Base-by-base conservation (phyloP, 2,797 vertebrate species). In the Catamblyrhynchus diadema region DNA sequence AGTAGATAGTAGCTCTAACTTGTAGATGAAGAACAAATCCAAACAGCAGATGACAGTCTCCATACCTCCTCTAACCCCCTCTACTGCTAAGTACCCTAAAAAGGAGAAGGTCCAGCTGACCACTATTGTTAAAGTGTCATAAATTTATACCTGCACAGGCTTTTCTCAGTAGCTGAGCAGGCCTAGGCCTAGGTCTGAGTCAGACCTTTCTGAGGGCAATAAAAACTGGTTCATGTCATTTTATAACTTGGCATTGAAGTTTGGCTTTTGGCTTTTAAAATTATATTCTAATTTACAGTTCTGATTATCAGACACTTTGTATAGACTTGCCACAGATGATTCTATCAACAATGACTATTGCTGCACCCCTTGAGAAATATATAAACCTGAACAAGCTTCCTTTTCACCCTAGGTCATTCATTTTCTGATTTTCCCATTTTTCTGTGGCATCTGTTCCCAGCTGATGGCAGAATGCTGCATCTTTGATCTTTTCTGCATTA, bases 401-500 rank as follows among this genome's bases (percentile, higher is more conserved):
- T 86, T 45, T 69, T 44, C 60, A n/a, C 16, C 19, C 20, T 37
- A 23, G 32, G 30, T 48, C 42, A 33, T 54, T n/a, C 18, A 37
- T 74, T 67, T 82, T 78, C 57, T 65, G 9, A 22, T 83, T 79
- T 66, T 72, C 16, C 14, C 39, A 59, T 66, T 89, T 73, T 88
- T 44, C 39, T 53, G 4, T 4, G 10, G 42, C 0, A 0, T 32
- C 48, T 81, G 5, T 51, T 80, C 45, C 37, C 19, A 17, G 51
- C 23, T 62, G 45, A 54, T 56, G 13, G 28, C 32, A 72, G 69
- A 57, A 62, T 1, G 0, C 12, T 44, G 45, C 19, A 61, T 27
- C 50, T 65, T 70, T 86, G 61, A 4, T 65, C 67, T n/a, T 78
- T 42, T 25, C 51, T 45, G 28, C 54, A 66, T 27, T 44, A 21